Conservation (phyloP, 2,888 invertebrate species). For the Habrosyne pyritoides region DNA sequence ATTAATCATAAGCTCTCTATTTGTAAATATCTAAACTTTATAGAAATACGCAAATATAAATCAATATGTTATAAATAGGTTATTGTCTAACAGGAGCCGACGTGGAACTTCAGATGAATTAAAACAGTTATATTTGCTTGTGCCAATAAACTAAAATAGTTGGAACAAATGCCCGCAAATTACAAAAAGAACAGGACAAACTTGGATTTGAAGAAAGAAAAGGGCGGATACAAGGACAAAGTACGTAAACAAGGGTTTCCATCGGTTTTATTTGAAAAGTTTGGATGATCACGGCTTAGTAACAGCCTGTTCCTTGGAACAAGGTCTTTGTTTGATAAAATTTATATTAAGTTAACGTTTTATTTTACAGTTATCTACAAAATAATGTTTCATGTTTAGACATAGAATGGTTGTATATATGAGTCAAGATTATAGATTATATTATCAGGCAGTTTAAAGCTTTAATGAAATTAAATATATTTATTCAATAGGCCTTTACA, state of each 20-base stretch:
- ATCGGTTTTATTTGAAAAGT: constrained; percentile 77
- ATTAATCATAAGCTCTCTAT: too few relatives aligned
- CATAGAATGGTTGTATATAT: too few relatives aligned
- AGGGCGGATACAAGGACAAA: constrained; percentile 59
- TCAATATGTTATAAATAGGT: too few relatives aligned
- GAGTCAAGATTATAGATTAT: too few relatives aligned
- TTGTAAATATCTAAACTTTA: too few relatives aligned
- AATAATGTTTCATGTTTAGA: neutral
- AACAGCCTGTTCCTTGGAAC: constrained; percentile 42
- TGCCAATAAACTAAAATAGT: constrained; percentile 45
- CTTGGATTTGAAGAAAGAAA: constrained; percentile 61
- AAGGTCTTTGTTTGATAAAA: constrained; percentile 39
- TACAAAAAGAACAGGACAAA: constrained; percentile 56
- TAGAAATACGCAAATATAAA: too few relatives aligned
- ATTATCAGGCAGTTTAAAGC: too few relatives aligned
- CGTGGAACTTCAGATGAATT: too few relatives aligned
- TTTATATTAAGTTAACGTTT: constrained; percentile 28
- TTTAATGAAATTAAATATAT: too few relatives aligned
- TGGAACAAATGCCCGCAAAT: constrained; percentile 50
- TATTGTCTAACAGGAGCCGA: too few relatives aligned
- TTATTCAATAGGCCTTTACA: too few relatives aligned
- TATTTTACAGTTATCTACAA: constrained; percentile 24
- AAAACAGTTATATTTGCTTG: too few relatives aligned
- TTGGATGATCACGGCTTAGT: constrained; percentile 64
- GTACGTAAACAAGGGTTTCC: constrained; percentile 68